phyloP scores from a whole-genome alignment of 2,113 vertebrate species.

The Rhegmatorhina hoffmannsi region DNA sequence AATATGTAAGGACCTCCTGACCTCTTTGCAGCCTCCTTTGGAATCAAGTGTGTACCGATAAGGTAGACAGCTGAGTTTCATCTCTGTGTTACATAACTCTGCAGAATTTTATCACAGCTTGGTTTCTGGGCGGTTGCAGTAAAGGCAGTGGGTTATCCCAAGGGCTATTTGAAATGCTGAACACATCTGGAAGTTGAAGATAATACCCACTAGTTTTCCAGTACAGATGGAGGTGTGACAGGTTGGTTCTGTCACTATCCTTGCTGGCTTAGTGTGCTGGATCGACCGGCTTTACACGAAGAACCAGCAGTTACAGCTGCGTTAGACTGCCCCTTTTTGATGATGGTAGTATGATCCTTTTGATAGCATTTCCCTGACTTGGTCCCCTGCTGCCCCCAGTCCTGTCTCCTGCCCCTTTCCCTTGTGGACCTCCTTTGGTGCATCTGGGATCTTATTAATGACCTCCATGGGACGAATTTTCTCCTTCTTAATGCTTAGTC shows the following conservation, averaged over 20 bases:
- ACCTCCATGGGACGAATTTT: neutral
- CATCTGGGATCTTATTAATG: neutral
- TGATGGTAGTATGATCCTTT: neutral
- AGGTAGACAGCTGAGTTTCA: neutral
- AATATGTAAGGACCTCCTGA: accelerated
- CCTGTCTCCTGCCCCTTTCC: neutral
- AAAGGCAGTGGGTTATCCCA: neutral
- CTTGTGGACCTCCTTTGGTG: neutral
- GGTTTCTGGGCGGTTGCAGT: neutral
- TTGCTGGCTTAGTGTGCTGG: neutral
- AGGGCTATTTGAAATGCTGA: neutral
- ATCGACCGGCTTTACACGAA: neutral
- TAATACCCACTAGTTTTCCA: neutral
- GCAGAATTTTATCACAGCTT: neutral
- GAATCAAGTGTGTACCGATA: neutral
- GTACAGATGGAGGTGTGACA: neutral
- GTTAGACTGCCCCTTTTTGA: neutral
- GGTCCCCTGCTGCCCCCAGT: neutral
- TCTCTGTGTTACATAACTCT: neutral
- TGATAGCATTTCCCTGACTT: neutral
- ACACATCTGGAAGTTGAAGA: neutral
- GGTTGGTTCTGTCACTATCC: neutral
- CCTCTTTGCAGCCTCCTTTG: neutral
- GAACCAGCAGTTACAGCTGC: neutral
- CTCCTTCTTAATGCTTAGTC: neutral